Evolutionary conservation across 1,140 invertebrate species (phyloP).

Genomic region (Lordiphosa clarofinis): DNA sequence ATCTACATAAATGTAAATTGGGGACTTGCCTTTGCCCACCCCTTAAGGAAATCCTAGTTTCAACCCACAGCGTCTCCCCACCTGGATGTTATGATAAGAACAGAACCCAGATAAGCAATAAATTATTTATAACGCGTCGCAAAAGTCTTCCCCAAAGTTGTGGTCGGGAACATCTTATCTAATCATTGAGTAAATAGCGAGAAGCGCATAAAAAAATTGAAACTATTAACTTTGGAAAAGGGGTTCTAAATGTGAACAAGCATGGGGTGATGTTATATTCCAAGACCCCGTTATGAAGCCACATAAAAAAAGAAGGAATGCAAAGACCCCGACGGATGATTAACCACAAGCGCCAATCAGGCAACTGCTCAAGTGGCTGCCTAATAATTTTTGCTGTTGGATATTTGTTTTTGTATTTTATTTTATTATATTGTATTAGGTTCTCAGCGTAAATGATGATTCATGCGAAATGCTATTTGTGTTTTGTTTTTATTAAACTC

Average conservation of each 20-base stretch:
- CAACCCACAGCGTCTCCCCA: conserved; percentile 16
- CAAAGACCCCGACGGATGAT: conserved; percentile 3
- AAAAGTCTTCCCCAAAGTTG: conserved; percentile 41
- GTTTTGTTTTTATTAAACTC: conserved; percentile 22
- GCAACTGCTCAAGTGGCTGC: conserved; percentile 39
- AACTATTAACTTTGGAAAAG: conserved; percentile 41
- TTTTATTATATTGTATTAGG: conserved; percentile 19
- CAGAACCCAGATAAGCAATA: conserved; percentile 57
- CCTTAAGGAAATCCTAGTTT: conserved; percentile 4
- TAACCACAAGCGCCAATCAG: conserved; percentile 19
- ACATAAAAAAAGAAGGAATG: conserved; percentile 4
- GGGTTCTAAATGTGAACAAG: conserved; percentile 29
- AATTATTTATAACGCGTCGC: conserved; percentile 57
- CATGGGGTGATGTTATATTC: not conserved
- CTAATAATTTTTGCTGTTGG: conserved; percentile 18
- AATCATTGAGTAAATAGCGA: conserved; percentile 58
- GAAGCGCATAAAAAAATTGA: conserved; percentile 33
- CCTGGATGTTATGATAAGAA: conserved; percentile 51
- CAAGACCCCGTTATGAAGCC: not conserved
- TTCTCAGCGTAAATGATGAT: conserved; percentile 23
- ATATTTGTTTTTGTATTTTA: conserved; percentile 1
- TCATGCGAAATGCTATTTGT: conserved; percentile 34
- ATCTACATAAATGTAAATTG: too few relatives aligned
- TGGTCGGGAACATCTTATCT: conserved; percentile 41
- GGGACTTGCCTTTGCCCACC: too few relatives aligned